These are phyloP conservation scores for Bellardia bayeri DNA, from an alignment of 2,888 invertebrate genomes.

Conservation along the genomic window DNA sequence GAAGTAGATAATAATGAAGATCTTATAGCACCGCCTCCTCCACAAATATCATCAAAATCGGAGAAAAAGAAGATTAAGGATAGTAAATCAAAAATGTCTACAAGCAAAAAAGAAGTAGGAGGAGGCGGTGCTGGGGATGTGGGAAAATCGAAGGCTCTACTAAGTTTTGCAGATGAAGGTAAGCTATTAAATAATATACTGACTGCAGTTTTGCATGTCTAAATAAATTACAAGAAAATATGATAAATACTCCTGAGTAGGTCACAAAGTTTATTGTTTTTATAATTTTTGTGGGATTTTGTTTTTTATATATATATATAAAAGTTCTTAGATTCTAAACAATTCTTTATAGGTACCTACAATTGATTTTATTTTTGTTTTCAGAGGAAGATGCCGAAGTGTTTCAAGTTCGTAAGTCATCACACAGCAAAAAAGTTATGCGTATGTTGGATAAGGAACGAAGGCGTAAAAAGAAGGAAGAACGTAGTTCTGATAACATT, in stretches of 20 bases:
- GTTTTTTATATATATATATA: too few relatives aligned
- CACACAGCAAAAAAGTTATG: constrained; percentile 95
- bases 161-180: constrained; percentile 93
- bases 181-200: constrained; percentile 70
- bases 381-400: constrained; percentile 92
- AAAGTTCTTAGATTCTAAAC: too few relatives aligned
- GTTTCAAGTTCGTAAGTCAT: constrained; percentile 98
- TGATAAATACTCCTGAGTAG: too few relatives aligned
- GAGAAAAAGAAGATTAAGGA: constrained; percentile 80
- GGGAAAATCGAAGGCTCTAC: constrained; percentile 85
- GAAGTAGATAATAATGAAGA: constrained; percentile 79
- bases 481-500: constrained; percentile 74
- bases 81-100: constrained; percentile 46
- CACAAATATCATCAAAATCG: constrained; percentile 71
- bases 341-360: too few relatives aligned
- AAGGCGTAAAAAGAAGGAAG: constrained; percentile 82
- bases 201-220: constrained; percentile 14
- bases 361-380: constrained; percentile 13
- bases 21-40: constrained; percentile 75
- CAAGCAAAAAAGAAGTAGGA: constrained; percentile 52
- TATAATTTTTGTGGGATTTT: too few relatives aligned
- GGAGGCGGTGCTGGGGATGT: constrained; percentile 74
- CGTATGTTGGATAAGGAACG: constrained; percentile 93
- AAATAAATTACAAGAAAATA: not conserved
- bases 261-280: too few relatives aligned